phyloP scores from a whole-genome alignment of 2,888 invertebrate species.

The Euplexia lucipara region DNA sequence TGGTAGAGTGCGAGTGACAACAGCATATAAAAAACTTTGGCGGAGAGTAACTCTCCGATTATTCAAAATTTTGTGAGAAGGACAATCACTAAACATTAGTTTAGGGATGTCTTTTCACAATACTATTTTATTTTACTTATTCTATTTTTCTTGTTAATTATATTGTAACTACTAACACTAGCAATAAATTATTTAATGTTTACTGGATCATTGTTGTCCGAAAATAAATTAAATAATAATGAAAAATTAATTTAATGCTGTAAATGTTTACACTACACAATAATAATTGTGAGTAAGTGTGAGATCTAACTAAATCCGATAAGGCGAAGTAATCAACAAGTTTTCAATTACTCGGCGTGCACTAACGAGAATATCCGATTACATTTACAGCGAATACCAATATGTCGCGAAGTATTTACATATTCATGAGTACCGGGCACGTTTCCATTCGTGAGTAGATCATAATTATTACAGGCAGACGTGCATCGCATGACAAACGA shows the following conservation, averaged over 20 bases:
- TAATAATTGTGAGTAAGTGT: slow-evolving; percentile 5
- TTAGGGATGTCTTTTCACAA: too few relatives aligned
- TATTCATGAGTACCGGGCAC: slow-evolving; percentile 46
- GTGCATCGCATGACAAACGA: slow-evolving; percentile 25
- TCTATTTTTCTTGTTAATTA: too few relatives aligned
- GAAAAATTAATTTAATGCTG: not conserved
- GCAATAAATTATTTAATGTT: too few relatives aligned
- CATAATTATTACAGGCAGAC: slow-evolving; percentile 31
- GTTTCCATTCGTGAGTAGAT: slow-evolving; percentile 44
- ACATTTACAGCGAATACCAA: slow-evolving; percentile 43
- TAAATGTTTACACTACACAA: slow-evolving; percentile 5
- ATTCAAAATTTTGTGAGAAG: too few relatives aligned
- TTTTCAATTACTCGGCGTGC: slow-evolving; percentile 19
- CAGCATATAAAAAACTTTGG: too few relatives aligned
- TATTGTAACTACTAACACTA: too few relatives aligned
- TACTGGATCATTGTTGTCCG: too few relatives aligned
- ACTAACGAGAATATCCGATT: slow-evolving; percentile 44
- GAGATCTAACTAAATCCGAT: slow-evolving; percentile 12
- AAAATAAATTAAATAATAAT: not conserved
- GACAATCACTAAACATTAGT: too few relatives aligned
- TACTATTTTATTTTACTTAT: too few relatives aligned
- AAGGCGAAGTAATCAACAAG: slow-evolving; percentile 38
- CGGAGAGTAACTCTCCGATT: too few relatives aligned
- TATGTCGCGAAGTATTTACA: slow-evolving; percentile 38
- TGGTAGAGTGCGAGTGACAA: too few relatives aligned